Conservation (phyloP, 2,888 invertebrate species). For the Perithous albicinctus region DNA sequence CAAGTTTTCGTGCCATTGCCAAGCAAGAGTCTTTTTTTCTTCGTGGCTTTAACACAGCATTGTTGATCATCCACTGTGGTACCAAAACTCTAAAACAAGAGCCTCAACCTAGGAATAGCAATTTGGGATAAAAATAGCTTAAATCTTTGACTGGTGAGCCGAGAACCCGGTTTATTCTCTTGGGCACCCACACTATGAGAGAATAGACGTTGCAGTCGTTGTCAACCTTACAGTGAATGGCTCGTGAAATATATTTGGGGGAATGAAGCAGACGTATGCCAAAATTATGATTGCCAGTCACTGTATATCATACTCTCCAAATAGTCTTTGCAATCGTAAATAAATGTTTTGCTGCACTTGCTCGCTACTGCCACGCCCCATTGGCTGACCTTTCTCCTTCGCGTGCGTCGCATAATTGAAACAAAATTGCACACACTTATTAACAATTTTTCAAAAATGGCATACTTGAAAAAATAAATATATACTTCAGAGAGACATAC, state of each 20-base stretch:
- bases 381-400: not conserved
- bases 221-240: not conserved
- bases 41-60: constrained; percentile 16
- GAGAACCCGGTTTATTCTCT: constrained; percentile 5
- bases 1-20: constrained; percentile 25
- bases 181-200: not conserved
- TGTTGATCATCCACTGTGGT: constrained; percentile 7
- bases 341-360: not conserved
- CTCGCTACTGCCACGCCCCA: not conserved
- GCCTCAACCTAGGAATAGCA: constrained; percentile 73
- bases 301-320: not conserved
- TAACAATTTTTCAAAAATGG: not conserved
- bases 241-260: not conserved
- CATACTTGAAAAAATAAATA: not conserved
- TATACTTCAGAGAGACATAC: too few relatives aligned
- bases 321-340: not conserved
- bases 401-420: not conserved
- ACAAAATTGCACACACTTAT: not conserved
- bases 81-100: constrained; percentile 66
- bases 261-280: not conserved
- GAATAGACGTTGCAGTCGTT: not conserved
- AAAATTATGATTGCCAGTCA: constrained; percentile 4
- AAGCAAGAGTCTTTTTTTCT: not conserved
- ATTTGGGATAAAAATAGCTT: constrained; percentile 51
- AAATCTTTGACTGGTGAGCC: constrained; percentile 1